Base-by-base conservation (phyloP, 2,888 invertebrate species). In the Dasypolia templi region DNA sequence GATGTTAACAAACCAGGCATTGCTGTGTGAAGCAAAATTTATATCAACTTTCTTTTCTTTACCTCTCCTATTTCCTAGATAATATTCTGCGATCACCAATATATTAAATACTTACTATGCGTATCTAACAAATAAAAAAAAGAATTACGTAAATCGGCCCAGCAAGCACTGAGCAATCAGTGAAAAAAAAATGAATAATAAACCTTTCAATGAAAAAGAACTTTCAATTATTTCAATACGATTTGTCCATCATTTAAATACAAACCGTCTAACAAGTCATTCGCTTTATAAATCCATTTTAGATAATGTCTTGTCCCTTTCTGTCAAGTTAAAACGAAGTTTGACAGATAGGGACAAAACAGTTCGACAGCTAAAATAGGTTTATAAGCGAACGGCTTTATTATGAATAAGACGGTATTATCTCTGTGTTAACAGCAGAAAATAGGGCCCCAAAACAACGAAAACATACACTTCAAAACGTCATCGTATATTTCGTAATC, bases 401-500 rank as follows among this genome's bases (percentile, higher is more conserved):
- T n/a, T n/a, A n/a, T n/a, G n/a, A n/a, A n/a, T n/a, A n/a, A n/a
- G n/a, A n/a, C n/a, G n/a, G n/a, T n/a, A n/a, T n/a, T n/a, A n/a
- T n/a, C n/a, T 29, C 14, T 19, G 3, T 29, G n/a, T 19, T 19
- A 32, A 56, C 17, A 56, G 17, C 6, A 19, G 17, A 64, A 62
- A 66, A 66, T 17, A 17, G 0, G 39, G 9, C 5, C 29, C 17
- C 35, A 12, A 73, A 44, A 22, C 12, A 22, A 5, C 5, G n/a
- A 65, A 64, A 65, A 51, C 2, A 12, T 26, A 0, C 7, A 75
- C 12, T 32, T 46, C 6, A 1, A 55, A 19, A 58, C 29, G 49
- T 26, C n/a, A 0, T 29, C 39, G 26, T 46, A 17, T 29, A 64
- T 53, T 64, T 77, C 68, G 59, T 78, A 82, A 78, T 62, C 44